Evolutionary conservation across 2,888 invertebrate species (phyloP).

Genomic region (Endomychus coccineus): DNA sequence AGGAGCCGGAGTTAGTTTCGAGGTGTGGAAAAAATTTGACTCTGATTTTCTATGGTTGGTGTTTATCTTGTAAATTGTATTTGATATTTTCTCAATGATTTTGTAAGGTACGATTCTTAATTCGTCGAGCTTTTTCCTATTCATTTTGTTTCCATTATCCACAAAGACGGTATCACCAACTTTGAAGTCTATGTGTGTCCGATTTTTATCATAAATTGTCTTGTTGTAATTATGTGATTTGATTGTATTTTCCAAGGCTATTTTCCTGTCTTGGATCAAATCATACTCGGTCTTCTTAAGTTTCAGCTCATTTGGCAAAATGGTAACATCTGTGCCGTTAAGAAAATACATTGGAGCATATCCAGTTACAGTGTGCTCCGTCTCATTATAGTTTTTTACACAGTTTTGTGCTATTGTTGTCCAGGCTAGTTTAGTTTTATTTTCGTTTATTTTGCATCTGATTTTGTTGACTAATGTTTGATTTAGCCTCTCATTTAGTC

Average conservation of each 20-base stretch:
- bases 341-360: conserved; percentile 21
- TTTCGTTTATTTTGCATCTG: conserved; percentile 21
- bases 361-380: conserved; percentile 25
- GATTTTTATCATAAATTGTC: conserved; percentile 17
- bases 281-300: conserved; percentile 9
- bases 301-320: conserved; percentile 19
- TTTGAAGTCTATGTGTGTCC: conserved; percentile 19
- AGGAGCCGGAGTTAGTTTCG: conserved; percentile 11
- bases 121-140: conserved; percentile 20
- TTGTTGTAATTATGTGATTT: conserved; percentile 22
- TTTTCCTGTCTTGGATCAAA: conserved; percentile 12
- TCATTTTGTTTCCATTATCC: conserved; percentile 21
- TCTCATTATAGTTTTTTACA: conserved; percentile 28
- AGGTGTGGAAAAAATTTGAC: conserved; percentile 11
- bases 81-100: conserved; percentile 12
- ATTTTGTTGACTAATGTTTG: too few species aligned
- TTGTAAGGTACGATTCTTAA: conserved; percentile 20
- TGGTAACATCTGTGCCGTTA: conserved; percentile 16
- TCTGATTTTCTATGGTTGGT: conserved; percentile 11
- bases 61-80: conserved; percentile 13
- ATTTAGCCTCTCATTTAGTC: too few species aligned
- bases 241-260: conserved; percentile 17
- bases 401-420: conserved; percentile 22
- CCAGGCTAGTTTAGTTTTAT: conserved; percentile 18
- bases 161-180: conserved; percentile 22